Base-by-base conservation (phyloP, 2,888 invertebrate species). In the Drosophila bunnanda region DNA sequence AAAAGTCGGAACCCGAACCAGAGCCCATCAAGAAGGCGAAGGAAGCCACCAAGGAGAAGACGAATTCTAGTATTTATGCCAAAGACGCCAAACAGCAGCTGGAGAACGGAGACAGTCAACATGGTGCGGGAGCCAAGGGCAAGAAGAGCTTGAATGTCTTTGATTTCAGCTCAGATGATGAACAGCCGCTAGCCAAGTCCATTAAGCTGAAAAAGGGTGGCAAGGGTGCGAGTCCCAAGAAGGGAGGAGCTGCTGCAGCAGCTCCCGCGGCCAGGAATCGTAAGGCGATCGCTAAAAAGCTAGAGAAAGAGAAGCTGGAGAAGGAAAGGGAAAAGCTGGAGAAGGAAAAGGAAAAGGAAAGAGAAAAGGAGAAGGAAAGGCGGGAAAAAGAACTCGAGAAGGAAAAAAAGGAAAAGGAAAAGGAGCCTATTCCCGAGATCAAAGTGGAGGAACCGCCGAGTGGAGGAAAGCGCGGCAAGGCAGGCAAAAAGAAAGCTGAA, bases 111-210 rank as follows among this genome's bases (percentile, higher is more conserved):
- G 75, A 75, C 28, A 69, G 67, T 36, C 39, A 43, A 17, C 75
- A 64, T 12, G 67, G 65, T 1, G 58, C 75, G 1, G 72, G 53
- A 10, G 46, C 74, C 12, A 88, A 89, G 22, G 65, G 72, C 32
- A 83, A 80, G 58, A 76, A 82, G 28, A 82, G 81, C 15, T 74
- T 90, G 10, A 90, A 92, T 71, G 88, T 92, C 22, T 92, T 92
- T 60, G 91, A 92, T 53, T 94, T 93, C 80, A 94, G 94, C 9
- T 94, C 94, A 2, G 94, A 94, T 59, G 94, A 94, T 78, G 93
- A 94, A 76, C 93, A 93, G 79, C 94, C 94, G 2, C 84, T 94
- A 68, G 90, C 92, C 17, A 92, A 92, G 74, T 75, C 92, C 28
- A 92, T 91, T 9, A 92, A 92, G 71, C 74, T 92, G 4, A 91